Base-by-base conservation (phyloP, 2,113 vertebrate species). In the Oreochromis tanganicae region DNA sequence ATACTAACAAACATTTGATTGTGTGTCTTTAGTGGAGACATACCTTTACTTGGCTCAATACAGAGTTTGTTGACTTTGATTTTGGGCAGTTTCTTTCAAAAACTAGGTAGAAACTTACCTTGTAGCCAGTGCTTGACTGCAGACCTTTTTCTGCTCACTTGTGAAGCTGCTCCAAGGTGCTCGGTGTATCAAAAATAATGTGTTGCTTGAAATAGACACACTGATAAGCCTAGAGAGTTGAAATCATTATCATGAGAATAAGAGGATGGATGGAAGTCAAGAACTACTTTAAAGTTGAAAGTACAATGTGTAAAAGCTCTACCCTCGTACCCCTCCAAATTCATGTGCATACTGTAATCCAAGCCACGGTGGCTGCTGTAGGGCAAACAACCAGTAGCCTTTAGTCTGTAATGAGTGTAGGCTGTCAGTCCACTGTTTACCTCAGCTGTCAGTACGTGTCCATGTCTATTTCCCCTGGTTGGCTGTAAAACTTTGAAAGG, bases 1-100 rank as follows among this genome's bases (percentile, higher is more conserved):
- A 66, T 68, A 50, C 38, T 71, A 86, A 87, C 52, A 5, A 38
- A 90, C 21, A 50, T 55, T 5, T 16, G 57, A 56, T 48, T 7
- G 36, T 12, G 50, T 61, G 21, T 38, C 48, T 21, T 50, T 38
- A 56, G 59, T 4, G 9, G 73, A 52, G 46, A 78, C 46, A 12
- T 32, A n/a, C 71, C 19, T 78, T 19, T 50, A 50, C 71, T 78
- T 29, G 46, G 27, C 46, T 78, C 46, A 52, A 52, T 78, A 78
- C 46, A 9, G 27, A 78, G 27, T 52, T 52, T 5, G 43, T 50
- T 50, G 52, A 34, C 73, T 78, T 34, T 32, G 27, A 78, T 29
- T 78, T 78, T 5, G 1, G 16, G 73, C 73, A 78, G 9, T 73
- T 17, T 46, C 21, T 48, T 71, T 46, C 14, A 73, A 2, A 29